phyloP scores from a whole-genome alignment of 2,888 invertebrate genomes.

The Torymus aiolomorphi region DNA sequence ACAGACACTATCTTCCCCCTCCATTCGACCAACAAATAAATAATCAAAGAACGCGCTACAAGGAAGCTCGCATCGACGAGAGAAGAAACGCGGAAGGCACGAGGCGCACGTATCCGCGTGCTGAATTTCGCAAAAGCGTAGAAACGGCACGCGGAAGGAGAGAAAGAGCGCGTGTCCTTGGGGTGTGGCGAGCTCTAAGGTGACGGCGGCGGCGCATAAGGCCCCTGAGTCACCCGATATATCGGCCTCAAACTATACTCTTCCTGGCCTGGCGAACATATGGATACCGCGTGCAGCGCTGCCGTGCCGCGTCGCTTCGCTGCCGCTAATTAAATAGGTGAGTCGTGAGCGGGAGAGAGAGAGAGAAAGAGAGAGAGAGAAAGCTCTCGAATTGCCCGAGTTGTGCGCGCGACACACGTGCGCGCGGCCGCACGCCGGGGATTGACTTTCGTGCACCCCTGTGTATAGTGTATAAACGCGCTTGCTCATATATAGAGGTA shows the following conservation, averaged over 20 bases:
- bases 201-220: slow-evolving; percentile 5
- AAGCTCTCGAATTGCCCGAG: slow-evolving; percentile 36
- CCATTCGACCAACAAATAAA: too few relatives aligned
- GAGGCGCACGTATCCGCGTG: too few relatives aligned
- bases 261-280: slow-evolving; percentile 27
- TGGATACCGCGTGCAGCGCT: slow-evolving; percentile 43
- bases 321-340: slow-evolving; percentile 45
- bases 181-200: slow-evolving; percentile 1
- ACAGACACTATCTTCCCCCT: too few relatives aligned
- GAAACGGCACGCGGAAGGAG: not conserved
- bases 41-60: not conserved
- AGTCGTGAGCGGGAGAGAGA: slow-evolving; percentile 2
- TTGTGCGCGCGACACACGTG: not conserved
- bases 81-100: slow-evolving; percentile 18
- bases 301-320: too few relatives aligned
- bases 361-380: not conserved
- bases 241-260: not conserved
- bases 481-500: too few relatives aligned
- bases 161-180: slow-evolving; percentile 9
- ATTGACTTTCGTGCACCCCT: slow-evolving; percentile 31
- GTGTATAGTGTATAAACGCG: too few relatives aligned
- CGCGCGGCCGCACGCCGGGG: slow-evolving; percentile 5
- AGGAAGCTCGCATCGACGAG: not conserved
- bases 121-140: too few relatives aligned
- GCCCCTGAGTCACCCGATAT: slow-evolving; percentile 44